phyloP scores from a whole-genome alignment of 30 jellyfish, hydroid and myxozoan species.

The Nemopilema nomurai region DNA sequence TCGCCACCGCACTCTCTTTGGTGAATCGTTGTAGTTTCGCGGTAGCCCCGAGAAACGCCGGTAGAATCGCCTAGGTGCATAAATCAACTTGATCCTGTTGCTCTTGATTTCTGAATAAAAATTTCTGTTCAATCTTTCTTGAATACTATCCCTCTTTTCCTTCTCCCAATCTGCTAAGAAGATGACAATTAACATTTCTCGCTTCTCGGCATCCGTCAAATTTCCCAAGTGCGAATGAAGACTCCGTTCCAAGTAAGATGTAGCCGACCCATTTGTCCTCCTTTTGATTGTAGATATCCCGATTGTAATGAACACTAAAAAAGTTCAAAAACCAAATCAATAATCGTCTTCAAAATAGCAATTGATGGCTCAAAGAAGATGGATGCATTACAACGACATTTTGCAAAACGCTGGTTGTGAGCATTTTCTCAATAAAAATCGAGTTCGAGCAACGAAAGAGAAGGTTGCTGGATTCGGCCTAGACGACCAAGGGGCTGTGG shows the following conservation, averaged over 20 bases:
- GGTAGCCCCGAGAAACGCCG: slow-evolving; percentile 22
- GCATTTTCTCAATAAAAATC: no score
- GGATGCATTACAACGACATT: no score
- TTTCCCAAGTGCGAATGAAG: neutral
- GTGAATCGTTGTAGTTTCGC: slow-evolving; percentile 25
- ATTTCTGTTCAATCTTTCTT: neutral
- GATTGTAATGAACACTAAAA: neutral
- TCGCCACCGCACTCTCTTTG: slow-evolving; percentile 54
- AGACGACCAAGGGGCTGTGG: no score
- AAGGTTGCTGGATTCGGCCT: no score
- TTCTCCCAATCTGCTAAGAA: slow-evolving; percentile 25
- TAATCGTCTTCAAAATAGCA: neutral
- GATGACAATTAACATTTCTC: neutral
- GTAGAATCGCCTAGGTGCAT: slow-evolving; percentile 47
- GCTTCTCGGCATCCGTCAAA: neutral
- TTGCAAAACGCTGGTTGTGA: no score
- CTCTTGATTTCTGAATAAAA: slow-evolving; percentile 1
- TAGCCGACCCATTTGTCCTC: neutral
- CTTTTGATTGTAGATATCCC: neutral
- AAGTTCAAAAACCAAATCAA: neutral
- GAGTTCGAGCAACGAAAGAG: no score
- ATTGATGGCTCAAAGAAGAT: neutral
- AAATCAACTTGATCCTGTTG: slow-evolving; percentile 42
- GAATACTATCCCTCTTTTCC: slow-evolving; percentile 10
- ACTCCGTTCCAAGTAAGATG: neutral